Conservation (phyloP, 2,888 invertebrate species). For the Hypselothyrea guttata region DNA sequence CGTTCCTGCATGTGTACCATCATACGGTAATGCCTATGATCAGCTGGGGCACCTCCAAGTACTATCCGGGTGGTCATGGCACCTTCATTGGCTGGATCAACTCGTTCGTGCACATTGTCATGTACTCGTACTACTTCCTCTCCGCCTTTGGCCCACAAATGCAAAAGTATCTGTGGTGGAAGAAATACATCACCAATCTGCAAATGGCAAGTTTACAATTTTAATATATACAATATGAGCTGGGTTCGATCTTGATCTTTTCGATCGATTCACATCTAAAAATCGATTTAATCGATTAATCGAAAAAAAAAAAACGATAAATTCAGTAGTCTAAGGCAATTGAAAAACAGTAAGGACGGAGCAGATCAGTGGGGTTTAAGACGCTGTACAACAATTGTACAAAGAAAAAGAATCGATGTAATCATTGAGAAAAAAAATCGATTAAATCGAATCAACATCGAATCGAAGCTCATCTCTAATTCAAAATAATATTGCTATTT, state of each 20-base stretch:
- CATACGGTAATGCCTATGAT: slow-evolving; percentile 97
- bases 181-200: slow-evolving; percentile 93
- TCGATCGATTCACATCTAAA: too few relatives aligned
- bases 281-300: too few relatives aligned
- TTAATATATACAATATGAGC: background rate
- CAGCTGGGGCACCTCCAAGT: slow-evolving; percentile 96
- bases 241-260: too few relatives aligned
- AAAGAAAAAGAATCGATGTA: too few relatives aligned
- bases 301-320: too few relatives aligned
- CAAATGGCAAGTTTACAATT: slow-evolving; percentile 88
- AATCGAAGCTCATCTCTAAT: too few relatives aligned
- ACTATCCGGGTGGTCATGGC: slow-evolving; percentile 93
- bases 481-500: background rate
- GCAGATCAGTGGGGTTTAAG: too few relatives aligned
- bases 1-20: slow-evolving; percentile 95
- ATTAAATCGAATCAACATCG: too few relatives aligned
- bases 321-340: too few relatives aligned
- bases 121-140: slow-evolving; percentile 96
- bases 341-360: too few relatives aligned
- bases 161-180: slow-evolving; percentile 96
- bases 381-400: too few relatives aligned
- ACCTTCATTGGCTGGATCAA: slow-evolving; percentile 93
- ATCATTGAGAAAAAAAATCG: too few relatives aligned
- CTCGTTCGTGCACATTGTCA: slow-evolving; percentile 96
- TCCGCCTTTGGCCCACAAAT: slow-evolving; percentile 94